Base-by-base conservation (phyloP, 2,888 invertebrate species). In the Acrobasis consociella region DNA sequence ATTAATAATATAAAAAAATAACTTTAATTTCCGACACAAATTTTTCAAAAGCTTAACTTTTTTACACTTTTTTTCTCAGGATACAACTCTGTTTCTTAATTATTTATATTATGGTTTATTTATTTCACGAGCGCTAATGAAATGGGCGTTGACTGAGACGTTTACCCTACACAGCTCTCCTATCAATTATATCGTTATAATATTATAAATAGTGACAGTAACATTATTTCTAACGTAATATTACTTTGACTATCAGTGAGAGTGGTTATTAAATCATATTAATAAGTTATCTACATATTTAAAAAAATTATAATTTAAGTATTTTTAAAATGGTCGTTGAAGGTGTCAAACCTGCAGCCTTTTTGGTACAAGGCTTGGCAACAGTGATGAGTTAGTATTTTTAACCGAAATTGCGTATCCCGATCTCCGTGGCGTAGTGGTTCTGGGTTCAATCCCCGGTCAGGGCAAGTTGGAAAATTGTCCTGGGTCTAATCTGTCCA, bases 301-400 rank as follows among this genome's bases (percentile, higher is more conserved):
- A 46, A 46, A 13, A 10, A 46, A 2, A 42, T 13, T 13, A 46
- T 13, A 46, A 13, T 42, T n/a, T 46, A 46, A 46, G 22, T 11
- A 13, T 9, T 31, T 31, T 31, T 31, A 60, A 60, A 51, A 60
- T 60, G 59, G 16, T 38, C 8, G 11, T 37, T 11, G 59, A 50
- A 37, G 50, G 16, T 2, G 16, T 60, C 11, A 38, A 11, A 38
- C 38, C 50, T 16, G 11, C 50, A 0, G 59, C 59, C 3, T 60
- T 50, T 39, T 37, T 60, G 49, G 50, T 60, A 15, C 59, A 60
- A 50, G 50, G 38, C 16, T 17, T 50, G 9, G 50, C 59, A 9
- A 60, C 59, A 9, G 8, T 60, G 16, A 31, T 38, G 15, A 60
- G 59, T 60, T 13, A 51, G 59, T 60, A 59, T 50, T 8, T 56